phyloP scores from a whole-genome alignment of 1,140 invertebrate species.

The Eupristina koningsbergeri region DNA sequence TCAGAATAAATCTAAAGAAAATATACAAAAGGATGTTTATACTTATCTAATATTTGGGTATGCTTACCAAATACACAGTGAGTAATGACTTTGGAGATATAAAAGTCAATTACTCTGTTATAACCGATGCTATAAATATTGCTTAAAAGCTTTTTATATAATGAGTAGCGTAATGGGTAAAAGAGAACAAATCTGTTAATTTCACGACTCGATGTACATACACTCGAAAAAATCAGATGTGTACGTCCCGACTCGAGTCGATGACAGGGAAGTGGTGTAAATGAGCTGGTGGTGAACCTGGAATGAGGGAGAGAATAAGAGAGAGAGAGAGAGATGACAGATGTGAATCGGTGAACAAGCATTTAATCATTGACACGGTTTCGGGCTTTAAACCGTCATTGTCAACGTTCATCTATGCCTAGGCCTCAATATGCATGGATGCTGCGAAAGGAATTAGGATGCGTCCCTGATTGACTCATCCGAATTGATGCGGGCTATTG shows the following conservation, averaged over 20 bases:
- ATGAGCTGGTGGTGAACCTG: background rate
- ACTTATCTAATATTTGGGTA: too few relatives aligned
- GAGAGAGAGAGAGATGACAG: background rate
- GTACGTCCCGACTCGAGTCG: background rate
- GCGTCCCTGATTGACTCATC: conserved; percentile 62
- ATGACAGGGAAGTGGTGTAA: conserved; percentile 9
- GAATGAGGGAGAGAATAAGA: background rate
- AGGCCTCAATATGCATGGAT: conserved; percentile 37
- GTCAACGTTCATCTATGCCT: conserved; percentile 13
- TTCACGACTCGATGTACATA: background rate
- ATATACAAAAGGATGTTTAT: too few relatives aligned
- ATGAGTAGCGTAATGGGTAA: background rate
- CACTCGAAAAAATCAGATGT: background rate
- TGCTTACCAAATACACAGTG: background rate
- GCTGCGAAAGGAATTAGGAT: conserved; percentile 58
- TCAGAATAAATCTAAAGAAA: too few relatives aligned
- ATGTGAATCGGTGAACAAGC: conserved; percentile 29
- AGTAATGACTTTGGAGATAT: background rate
- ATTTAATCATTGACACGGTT: conserved; percentile 49
- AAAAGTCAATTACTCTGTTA: background rate
- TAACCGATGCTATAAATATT: background rate
- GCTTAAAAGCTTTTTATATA: background rate
- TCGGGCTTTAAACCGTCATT: conserved; percentile 44
- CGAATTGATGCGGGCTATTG: conserved; percentile 63
- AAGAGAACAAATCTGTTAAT: background rate